Evolutionary conservation across 2,797 vertebrate species (phyloP), one percentile per base, ranked within the genome.

Genomic region (Sebastes nivosus): DNA sequence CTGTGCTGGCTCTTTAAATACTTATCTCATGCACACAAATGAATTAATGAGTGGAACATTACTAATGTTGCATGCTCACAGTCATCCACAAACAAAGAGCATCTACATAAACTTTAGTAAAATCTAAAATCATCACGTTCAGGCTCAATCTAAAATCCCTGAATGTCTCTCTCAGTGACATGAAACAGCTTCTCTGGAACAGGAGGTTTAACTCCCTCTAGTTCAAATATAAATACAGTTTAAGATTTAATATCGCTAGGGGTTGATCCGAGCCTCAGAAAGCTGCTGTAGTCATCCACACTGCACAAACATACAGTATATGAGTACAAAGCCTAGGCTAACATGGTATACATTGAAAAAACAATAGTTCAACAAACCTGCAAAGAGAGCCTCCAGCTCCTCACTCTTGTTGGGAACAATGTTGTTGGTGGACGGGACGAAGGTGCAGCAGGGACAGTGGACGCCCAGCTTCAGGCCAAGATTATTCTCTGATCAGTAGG

Each of bases 401-500:
- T 97, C 96, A 12, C 95, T 97, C 90, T 96, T 96, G 85, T 97
- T 97, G 77, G 94, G 94, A 58, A 96, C 91, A 0, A 97, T 97
- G 86, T 96, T 97, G 92, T 96, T 97, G 75, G 95, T 96, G 85
- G 96, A 95, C 0, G 96, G 95, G 67, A 97, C 72, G 20, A 97
- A 97, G 42, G 96, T 97, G 88, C 96, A 97, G 89, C 96, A 97
- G 13, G 96, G 95, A 92, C 96, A 97, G 91, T 97, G 96, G 67
- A 97, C 92, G 1, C 96, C 96, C 75, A 97, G 79, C 88, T 95
- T 96, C 75, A 97, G 82, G n/a, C 96, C 96, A 7, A 96, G 89
- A 79, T 97, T 97, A 67, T 92, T 96, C 76, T 95, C 96, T 97
- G 88, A 46, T 59, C 4, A 70, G 64, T 2, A 30, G 34, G 57